Conservation (phyloP, 1,140 invertebrate species). For the Drosophila kikkawai region DNA sequence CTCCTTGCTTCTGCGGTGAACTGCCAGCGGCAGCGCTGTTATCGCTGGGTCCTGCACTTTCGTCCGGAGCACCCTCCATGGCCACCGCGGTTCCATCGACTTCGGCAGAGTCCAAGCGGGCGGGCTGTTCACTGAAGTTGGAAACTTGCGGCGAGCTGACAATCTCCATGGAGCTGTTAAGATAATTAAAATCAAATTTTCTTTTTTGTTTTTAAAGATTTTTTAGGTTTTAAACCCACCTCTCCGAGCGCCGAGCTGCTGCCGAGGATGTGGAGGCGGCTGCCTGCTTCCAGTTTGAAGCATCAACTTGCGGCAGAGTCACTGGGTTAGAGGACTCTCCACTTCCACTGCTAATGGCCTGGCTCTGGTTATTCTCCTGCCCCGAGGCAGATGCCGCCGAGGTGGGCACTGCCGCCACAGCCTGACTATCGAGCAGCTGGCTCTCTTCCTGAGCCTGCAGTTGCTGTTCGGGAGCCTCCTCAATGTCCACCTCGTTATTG, state of each 20-base stretch:
- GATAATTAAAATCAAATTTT: neutral
- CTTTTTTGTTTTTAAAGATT: neutral
- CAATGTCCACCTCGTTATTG: conserved; percentile 90
- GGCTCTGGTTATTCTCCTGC: conserved; percentile 85
- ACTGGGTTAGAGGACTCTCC: conserved; percentile 59
- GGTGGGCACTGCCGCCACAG: conserved; percentile 56
- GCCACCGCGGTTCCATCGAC: conserved; percentile 45
- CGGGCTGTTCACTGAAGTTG: conserved; percentile 73
- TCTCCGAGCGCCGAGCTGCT: conserved; percentile 92
- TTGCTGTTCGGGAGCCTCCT: conserved; percentile 87
- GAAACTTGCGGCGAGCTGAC: conserved; percentile 93
- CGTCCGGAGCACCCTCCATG: conserved; percentile 47
- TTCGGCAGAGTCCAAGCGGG: conserved; percentile 88
- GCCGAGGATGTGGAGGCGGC: conserved; percentile 67
- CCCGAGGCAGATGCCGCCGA: conserved; percentile 75
- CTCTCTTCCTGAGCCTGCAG: conserved; percentile 62
- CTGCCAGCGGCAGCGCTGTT: conserved; percentile 51
- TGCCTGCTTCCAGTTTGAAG: conserved; percentile 69
- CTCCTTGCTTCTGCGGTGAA: conserved; percentile 62
- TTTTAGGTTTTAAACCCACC: conserved; percentile 83
- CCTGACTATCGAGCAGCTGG: conserved; percentile 57
- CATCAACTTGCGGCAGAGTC: conserved; percentile 34
- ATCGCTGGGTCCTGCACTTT: conserved; percentile 58
- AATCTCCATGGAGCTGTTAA: conserved; percentile 92
- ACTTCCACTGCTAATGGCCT: conserved; percentile 87